Percentiles rank a stretch among this genome's conserved stretches.
Conservation (phyloP, 1,140 invertebrate species). For the Drosophila lini region DNA sequence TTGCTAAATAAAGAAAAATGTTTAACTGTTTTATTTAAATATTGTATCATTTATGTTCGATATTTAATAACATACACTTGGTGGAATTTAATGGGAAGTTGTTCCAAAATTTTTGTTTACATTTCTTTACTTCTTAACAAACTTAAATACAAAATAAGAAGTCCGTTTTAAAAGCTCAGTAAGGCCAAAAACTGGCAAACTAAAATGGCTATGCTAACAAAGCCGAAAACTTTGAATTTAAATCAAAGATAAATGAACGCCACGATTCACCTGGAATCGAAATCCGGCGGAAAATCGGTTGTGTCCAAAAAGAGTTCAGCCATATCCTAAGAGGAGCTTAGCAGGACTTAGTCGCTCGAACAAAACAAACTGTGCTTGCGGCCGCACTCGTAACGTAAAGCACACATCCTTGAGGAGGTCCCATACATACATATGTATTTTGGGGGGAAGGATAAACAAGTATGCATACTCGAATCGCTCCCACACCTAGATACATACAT, state of each 20-base stretch:
- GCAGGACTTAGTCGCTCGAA: constrained; percentile 28
- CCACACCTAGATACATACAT: constrained; percentile 58
- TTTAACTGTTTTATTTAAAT: neutral
- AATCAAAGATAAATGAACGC: constrained; percentile 6
- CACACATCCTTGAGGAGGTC: constrained; percentile 21
- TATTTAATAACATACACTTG: neutral
- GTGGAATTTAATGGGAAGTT: too few relatives aligned
- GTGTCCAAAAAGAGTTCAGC: constrained; percentile 32
- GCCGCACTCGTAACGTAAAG: constrained; percentile 7
- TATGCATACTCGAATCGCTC: constrained; percentile 49
- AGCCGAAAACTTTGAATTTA: neutral
- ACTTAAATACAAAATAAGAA: neutral
- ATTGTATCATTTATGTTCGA: neutral
- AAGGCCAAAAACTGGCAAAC: neutral
- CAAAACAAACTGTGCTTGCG: constrained; percentile 1
- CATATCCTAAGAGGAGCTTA: constrained; percentile 38
- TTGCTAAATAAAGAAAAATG: neutral
- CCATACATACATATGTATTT: constrained; percentile 3
- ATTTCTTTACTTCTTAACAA: too few relatives aligned
- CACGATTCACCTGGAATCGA: constrained; percentile 2
- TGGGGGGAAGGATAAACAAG: constrained; percentile 23
- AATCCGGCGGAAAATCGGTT: constrained; percentile 29
- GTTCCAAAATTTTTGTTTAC: too few relatives aligned
- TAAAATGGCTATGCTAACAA: neutral
- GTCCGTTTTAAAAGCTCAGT: neutral